These are phyloP conservation scores for Corvus cornix DNA, from an alignment of 2,113 vertebrate species.

Conservation along the genomic window DNA sequence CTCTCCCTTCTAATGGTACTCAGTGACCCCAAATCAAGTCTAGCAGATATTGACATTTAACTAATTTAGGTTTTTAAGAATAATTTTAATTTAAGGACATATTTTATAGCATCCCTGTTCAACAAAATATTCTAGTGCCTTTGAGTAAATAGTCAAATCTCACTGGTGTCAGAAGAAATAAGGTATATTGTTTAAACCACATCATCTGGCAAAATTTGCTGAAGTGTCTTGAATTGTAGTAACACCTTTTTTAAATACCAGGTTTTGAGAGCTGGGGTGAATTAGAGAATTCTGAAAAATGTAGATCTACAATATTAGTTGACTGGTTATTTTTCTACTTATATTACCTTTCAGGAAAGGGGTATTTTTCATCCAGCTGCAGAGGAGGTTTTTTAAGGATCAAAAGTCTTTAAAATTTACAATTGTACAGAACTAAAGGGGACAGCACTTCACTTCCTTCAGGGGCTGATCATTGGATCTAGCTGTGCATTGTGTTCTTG, in stretches of 20 bases:
- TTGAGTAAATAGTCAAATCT: background rate
- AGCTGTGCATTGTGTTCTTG: constrained; percentile 11
- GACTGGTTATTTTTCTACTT: background rate
- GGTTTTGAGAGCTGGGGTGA: background rate
- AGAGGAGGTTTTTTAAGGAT: background rate
- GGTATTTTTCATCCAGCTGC: background rate
- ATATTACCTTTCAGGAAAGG: background rate
- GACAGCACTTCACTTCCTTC: background rate
- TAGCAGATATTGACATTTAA: background rate
- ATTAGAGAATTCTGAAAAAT: background rate
- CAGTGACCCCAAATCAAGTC: background rate
- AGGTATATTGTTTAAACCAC: background rate
- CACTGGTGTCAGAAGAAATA: background rate
- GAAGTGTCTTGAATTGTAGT: background rate
- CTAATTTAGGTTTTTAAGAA: background rate
- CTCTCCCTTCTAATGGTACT: background rate
- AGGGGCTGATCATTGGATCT: background rate
- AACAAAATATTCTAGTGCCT: background rate
- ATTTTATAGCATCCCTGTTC: background rate
- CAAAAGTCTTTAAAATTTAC: background rate
- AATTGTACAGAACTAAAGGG: background rate
- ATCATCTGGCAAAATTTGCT: background rate
- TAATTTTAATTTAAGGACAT: background rate
- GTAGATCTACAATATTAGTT: background rate
- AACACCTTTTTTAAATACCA: background rate